Evolutionary conservation across 1,140 invertebrate species (phyloP).

Genomic region (Andricus grossulariae): DNA sequence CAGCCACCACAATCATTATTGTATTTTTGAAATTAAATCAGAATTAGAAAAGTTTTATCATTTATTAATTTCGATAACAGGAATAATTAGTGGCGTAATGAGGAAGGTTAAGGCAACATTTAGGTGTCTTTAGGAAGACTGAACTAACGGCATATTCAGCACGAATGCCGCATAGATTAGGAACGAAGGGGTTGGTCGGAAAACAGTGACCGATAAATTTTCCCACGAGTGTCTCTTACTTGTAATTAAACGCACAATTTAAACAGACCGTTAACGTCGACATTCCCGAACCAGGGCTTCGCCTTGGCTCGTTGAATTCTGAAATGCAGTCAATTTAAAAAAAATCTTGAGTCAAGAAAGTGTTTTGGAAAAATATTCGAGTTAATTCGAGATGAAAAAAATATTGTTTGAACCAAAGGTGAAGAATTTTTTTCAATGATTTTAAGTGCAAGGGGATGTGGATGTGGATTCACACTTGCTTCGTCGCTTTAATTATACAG

Average conservation of each 20-base stretch:
- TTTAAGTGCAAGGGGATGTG: conserved; percentile 11
- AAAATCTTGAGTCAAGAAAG: background rate
- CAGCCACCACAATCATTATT: too few relatives aligned
- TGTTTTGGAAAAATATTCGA: background rate
- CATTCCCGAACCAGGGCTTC: conserved; percentile 61
- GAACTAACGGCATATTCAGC: conserved; percentile 60
- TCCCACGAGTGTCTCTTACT: conserved; percentile 70
- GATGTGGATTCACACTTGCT: background rate
- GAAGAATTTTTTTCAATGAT: background rate
- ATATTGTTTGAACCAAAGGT: too few relatives aligned
- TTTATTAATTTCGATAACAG: too few relatives aligned
- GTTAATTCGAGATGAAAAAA: background rate
- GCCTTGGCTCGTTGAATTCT: conserved; percentile 49
- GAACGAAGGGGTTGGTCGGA: conserved; percentile 64
- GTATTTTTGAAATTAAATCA: too few relatives aligned
- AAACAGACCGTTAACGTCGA: conserved; percentile 70
- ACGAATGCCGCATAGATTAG: conserved; percentile 70
- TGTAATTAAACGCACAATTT: conserved; percentile 75
- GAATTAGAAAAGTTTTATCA: too few relatives aligned
- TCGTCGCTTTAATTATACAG: conserved; percentile 17
- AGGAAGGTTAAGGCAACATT: background rate
- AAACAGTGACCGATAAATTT: conserved; percentile 74
- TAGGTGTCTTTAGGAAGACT: background rate
- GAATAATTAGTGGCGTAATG: background rate
- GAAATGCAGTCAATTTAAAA: conserved; percentile 38